phyloP scores from a whole-genome alignment of 2,888 invertebrate genomes.

The Marasmarcha lunaedactyla region DNA sequence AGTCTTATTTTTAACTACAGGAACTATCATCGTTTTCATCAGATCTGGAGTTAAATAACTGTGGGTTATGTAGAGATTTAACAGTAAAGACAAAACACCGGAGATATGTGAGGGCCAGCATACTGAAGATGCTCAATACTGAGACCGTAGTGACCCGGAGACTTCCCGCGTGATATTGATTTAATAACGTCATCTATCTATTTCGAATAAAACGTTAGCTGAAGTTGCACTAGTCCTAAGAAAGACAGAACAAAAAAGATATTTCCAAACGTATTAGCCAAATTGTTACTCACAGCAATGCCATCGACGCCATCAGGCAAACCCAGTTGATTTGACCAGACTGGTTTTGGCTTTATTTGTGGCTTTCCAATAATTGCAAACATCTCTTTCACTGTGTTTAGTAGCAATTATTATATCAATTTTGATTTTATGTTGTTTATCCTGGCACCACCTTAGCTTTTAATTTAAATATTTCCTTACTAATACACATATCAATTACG shows the following conservation, averaged over 20 bases:
- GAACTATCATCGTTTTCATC: constrained; percentile 5
- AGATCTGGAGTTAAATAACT: constrained; percentile 7
- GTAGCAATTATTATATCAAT: constrained; percentile 10
- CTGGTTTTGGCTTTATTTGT: constrained; percentile 7
- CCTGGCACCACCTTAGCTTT: background rate
- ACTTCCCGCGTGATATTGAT: background rate
- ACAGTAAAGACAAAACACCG: background rate
- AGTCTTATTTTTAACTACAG: constrained; percentile 8
- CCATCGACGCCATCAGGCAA: constrained; percentile 11
- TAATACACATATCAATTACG: too few species aligned
- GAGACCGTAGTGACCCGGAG: constrained; percentile 5
- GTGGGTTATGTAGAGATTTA: constrained; percentile 6
- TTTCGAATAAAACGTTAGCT: background rate
- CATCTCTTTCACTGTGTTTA: constrained; percentile 7
- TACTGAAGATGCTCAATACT: constrained; percentile 8
- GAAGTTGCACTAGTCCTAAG: background rate
- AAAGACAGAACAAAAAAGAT: constrained; percentile 6
- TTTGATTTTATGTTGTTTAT: constrained; percentile 4
- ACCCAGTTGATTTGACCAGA: too few species aligned
- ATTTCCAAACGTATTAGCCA: constrained; percentile 7
- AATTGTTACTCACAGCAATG: background rate
- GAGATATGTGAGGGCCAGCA: constrained; percentile 6
- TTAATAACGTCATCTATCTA: background rate
- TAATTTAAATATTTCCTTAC: too few species aligned
- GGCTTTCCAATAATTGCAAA: constrained; percentile 11